Evolutionary conservation across 2,888 invertebrate genomes (phyloP), one percentile per base, ranked within the genome.

Genomic region (Folsomia manolachei): DNA sequence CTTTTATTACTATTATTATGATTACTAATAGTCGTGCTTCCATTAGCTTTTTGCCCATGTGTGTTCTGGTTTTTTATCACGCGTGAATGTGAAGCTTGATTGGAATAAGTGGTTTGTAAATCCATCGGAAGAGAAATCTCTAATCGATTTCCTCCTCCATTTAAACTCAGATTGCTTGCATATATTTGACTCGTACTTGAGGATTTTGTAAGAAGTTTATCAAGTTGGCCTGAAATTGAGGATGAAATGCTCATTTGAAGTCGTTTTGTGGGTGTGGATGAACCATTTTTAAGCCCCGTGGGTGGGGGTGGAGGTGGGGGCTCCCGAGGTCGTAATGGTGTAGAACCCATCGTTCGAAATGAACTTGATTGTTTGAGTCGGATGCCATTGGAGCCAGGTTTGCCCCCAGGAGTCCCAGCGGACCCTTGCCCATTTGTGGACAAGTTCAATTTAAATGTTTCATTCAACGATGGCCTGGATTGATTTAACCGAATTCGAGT

Each of bases 401-500:
- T 18, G 9, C 56, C 56, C 27, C 61, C 61, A 23, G 71, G 39
- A 39, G 70, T 7, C 4, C 4, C 4, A 24, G 64, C 7, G 2
- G 64, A 27, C 2, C 53, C 66, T 9, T 52, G n/a, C 23, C 66
- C 72, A 25, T 71, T 70, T 51, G 66, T 67, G 25, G 68, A 56
- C n/a, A 75, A 39, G 64, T 76, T 76, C 60, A 78, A 73, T 61
- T 78, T 78, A 64, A 81, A 81, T 1, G 81, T 77, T 19, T 81
- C 75, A 26, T 79, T 77, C 9, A 81, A 21, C 1, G 77, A 76
- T 23, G 81, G 81, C 9, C 83, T 79, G 11, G 78, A 77, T 25
- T 82, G 80, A 70, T 84, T 83, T 69, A 89, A 86, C 79, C 93
- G 88, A 80, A 94, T 85, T 25, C 93, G 90, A 91, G 93, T 94